A percentile compares a stretch with the other conserved stretches of the same genome.
These are phyloP conservation scores for Neomorphus geoffroyi DNA, from an alignment of 2,797 vertebrate genomes.

Conservation along the genomic window DNA sequence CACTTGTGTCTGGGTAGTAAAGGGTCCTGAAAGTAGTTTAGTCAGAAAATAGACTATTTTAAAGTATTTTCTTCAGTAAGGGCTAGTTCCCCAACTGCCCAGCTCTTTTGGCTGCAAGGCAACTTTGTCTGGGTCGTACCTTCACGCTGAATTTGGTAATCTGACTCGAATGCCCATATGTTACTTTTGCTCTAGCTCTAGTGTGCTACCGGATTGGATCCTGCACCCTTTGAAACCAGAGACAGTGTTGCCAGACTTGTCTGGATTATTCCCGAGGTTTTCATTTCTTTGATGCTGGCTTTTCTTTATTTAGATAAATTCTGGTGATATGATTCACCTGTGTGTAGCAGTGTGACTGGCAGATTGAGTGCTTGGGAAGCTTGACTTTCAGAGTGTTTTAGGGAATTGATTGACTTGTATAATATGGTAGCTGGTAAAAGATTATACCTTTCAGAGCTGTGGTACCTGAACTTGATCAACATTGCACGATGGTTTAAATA, in stretches of 20 bases:
- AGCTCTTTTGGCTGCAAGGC: background rate
- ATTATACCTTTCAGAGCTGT: slow-evolving; percentile 63
- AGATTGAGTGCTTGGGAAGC: slow-evolving; percentile 56
- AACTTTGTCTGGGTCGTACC: background rate
- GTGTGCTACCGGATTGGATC: background rate
- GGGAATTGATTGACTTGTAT: slow-evolving; percentile 66
- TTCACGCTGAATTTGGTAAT: background rate
- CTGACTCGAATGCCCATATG: background rate
- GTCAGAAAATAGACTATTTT: background rate
- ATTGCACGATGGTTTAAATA: slow-evolving; percentile 22
- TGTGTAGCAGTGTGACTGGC: slow-evolving; percentile 55
- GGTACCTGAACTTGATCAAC: slow-evolving; percentile 59
- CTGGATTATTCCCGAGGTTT: slow-evolving; percentile 53
- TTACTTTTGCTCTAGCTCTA: slow-evolving; percentile 12
- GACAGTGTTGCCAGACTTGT: slow-evolving; percentile 21
- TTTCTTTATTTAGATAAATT: slow-evolving; percentile 65
- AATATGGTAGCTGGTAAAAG: slow-evolving; percentile 63
- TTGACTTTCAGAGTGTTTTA: slow-evolving; percentile 43
- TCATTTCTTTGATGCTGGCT: slow-evolving; percentile 48
- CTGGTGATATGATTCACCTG: slow-evolving; percentile 65
- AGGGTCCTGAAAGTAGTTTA: background rate
- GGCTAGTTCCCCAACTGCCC: background rate
- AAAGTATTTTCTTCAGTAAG: background rate
- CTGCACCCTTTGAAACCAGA: background rate
- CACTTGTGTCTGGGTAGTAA: background rate